Base-by-base conservation (phyloP, 2,888 invertebrate genomes). In the Syritta pipiens region DNA sequence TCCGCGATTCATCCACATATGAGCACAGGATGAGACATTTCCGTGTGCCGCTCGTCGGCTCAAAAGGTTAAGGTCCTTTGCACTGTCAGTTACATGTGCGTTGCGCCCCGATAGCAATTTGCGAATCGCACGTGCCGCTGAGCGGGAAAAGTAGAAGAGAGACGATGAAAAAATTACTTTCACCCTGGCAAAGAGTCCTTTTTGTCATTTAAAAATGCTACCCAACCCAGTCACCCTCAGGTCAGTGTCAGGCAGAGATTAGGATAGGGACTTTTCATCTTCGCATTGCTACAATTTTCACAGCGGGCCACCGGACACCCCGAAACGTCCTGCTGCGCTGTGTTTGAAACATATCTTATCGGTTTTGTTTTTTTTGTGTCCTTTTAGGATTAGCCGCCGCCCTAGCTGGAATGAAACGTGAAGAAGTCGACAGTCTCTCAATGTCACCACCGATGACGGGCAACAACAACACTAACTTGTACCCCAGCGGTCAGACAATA, bases 381-480 rank as follows among this genome's bases (percentile, higher is more conserved):
- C 60, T 81, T 82, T 6, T 69, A 89, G 89, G 85, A 83, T 83
- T 89, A 81, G 88, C 89, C 67, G 89, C 88, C 76, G 88, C 89
- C 42, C 82, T 89, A 82, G 89, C 88, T 59, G 86, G 88, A 81
- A 88, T 89, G 71, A 88, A 88, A 81, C 86, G 86, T 40, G 89
- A 89, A 81, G 88, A 89, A 48, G 77, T 84, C 57, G 88, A 88
- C 65, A 86, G 85, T 74, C 84, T 88, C 60, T 85, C 87, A 4
- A 82, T 88, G 74, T 88, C 88, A 71, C 88, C 89, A 7, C 88
- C 88, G 57, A 88, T 88, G 86, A 86, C 87, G 6, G 87, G 85
- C 51, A 88, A 86, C 35, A 85, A 85, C 44, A 85, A 86, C 22
- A 83, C 83, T 49, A 82, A 83, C 22, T 82, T 88, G 67, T 88